A percentile compares a stretch with the other conserved stretches of the same genome.
Conservation (phyloP, 2,888 invertebrate genomes). For the Netelia melanura region DNA sequence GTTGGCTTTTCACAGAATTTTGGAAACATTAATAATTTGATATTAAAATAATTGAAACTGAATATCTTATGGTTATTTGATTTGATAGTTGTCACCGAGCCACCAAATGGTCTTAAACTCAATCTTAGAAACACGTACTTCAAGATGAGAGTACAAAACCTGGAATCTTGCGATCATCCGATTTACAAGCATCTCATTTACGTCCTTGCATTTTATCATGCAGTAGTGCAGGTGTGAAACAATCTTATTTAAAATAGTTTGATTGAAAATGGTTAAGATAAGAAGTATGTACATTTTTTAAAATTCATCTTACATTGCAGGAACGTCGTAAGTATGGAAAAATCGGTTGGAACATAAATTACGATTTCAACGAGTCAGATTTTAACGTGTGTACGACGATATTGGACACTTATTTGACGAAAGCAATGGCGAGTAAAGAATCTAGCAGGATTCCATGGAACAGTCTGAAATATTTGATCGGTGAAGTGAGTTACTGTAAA, state of each 20-base stretch:
- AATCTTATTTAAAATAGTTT: conserved; percentile 4
- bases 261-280: conserved; percentile 8
- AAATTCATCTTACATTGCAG: conserved; percentile 82
- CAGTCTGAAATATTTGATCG: conserved; percentile 95
- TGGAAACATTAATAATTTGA: conserved; percentile 7
- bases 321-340: conserved; percentile 97
- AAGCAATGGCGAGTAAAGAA: conserved; percentile 87
- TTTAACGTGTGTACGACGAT: conserved; percentile 95
- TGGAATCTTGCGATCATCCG: conserved; percentile 91
- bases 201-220: conserved; percentile 97
- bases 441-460: conserved; percentile 92
- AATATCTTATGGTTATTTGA: conserved; percentile 1
- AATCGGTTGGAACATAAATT: conserved; percentile 97
- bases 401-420: conserved; percentile 93
- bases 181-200: conserved; percentile 94
- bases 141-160: conserved; percentile 91
- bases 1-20: background rate
- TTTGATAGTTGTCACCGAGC: conserved; percentile 94
- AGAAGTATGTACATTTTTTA: background rate
- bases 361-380: conserved; percentile 97
- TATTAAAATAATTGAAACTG: background rate
- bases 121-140: conserved; percentile 95
- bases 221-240: conserved; percentile 91
- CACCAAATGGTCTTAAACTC: conserved; percentile 95
- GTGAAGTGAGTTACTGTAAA: conserved; percentile 88